A percentile compares a stretch with the other conserved stretches of the same genome.
phyloP scores from a whole-genome alignment of 2,797 vertebrate genomes.

The Clarias platycephalus region DNA sequence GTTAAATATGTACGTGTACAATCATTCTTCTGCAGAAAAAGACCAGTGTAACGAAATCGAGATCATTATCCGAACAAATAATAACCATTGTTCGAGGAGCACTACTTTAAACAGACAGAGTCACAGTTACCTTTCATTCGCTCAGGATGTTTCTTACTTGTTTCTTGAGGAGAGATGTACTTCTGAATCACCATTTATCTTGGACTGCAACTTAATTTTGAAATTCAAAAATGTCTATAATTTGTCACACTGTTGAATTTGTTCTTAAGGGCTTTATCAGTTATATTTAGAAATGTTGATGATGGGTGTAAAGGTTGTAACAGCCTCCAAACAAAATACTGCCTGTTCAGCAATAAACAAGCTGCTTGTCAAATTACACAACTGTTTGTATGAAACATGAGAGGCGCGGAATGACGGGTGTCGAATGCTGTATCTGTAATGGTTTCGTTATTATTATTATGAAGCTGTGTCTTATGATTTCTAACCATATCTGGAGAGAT shows the following conservation, averaged over 20 bases:
- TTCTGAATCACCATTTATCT: not conserved
- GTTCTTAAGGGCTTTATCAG: not conserved
- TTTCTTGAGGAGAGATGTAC: no score
- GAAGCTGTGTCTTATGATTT: not conserved
- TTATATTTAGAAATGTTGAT: not conserved
- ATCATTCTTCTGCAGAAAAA: no score
- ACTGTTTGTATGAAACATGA: no score
- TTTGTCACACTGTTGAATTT: not conserved
- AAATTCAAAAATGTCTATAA: not conserved
- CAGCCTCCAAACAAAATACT: not conserved
- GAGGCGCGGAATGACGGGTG: not conserved
- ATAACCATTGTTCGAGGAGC: conserved; percentile 4
- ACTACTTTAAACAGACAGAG: not conserved
- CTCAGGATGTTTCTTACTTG: not conserved
- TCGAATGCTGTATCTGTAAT: not conserved
- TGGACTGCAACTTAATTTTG: not conserved
- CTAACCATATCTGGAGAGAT: not conserved
- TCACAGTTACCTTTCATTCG: not conserved
- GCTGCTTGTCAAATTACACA: not conserved
- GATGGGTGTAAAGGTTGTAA: not conserved
- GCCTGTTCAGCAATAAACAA: not conserved
- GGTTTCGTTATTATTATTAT: not conserved
- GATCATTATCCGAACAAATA: no score
- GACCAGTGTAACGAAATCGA: not conserved
- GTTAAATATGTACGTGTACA: no score